phyloP scores from a whole-genome alignment of 2,888 invertebrate species.

The Zonitis immaculata region DNA sequence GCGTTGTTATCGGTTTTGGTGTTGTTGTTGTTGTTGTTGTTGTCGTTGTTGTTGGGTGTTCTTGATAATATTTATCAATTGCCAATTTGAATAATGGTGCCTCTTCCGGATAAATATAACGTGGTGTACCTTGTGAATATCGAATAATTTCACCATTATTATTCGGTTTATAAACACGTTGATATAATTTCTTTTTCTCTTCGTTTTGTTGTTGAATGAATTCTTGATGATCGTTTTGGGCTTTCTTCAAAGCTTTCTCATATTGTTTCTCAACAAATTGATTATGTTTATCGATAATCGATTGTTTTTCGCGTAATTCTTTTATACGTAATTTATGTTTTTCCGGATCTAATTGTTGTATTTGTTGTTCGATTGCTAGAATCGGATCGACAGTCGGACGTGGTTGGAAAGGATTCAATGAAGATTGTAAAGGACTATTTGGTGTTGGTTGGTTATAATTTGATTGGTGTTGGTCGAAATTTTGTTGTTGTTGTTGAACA shows the following conservation, averaged over 20 bases:
- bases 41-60: conserved; percentile 65
- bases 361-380: conserved; percentile 34
- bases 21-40: conserved; percentile 64
- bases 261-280: conserved; percentile 75
- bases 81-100: conserved; percentile 61
- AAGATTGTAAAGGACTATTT: neutral
- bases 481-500: conserved; percentile 13
- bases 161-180: conserved; percentile 42
- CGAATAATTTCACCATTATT: conserved; percentile 29
- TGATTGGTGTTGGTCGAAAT: neutral
- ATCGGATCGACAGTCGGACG: conserved; percentile 37
- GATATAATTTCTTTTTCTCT: conserved; percentile 53
- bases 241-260: conserved; percentile 71
- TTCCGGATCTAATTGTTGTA: conserved; percentile 49
- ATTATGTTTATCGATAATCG: conserved; percentile 70
- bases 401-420: conserved; percentile 24
- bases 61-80: conserved; percentile 61
- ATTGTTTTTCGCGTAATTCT: conserved; percentile 67
- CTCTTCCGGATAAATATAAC: conserved; percentile 61
- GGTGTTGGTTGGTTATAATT: conserved; percentile 8
- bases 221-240: conserved; percentile 66
- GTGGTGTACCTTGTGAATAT: conserved; percentile 39
- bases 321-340: conserved; percentile 61
- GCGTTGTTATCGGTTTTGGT: conserved; percentile 58
- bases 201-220: conserved; percentile 67